Conservation (phyloP, 2,113 vertebrate genomes). For the Lycocorax pyrrhopterus region DNA sequence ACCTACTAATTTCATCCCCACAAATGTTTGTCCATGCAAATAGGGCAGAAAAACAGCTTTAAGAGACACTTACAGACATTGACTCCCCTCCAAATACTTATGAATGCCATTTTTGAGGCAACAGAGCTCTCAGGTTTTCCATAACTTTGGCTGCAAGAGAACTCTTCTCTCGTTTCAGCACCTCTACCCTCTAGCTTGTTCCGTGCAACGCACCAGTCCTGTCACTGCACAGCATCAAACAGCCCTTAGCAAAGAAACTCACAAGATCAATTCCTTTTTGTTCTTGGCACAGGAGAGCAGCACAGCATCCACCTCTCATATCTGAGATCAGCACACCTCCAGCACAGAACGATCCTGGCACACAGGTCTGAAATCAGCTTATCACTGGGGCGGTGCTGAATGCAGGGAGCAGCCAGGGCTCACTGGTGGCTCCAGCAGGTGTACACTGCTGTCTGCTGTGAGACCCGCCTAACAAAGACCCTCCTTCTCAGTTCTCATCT, state of each 20-base stretch:
- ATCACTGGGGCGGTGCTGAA: background rate
- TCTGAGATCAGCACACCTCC: background rate
- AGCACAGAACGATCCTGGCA: background rate
- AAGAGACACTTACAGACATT: background rate
- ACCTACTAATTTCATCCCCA: background rate
- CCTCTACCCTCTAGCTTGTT: background rate
- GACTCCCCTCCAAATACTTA: background rate
- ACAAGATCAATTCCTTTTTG: background rate
- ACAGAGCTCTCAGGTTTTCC: background rate
- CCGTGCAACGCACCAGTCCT: background rate
- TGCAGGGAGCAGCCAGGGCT: background rate
- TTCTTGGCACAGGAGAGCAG: background rate
- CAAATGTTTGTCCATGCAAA: background rate
- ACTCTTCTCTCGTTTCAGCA: background rate
- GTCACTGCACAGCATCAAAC: background rate
- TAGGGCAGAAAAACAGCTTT: background rate
- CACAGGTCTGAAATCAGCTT: background rate
- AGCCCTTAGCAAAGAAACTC: background rate
- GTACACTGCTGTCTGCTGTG: background rate
- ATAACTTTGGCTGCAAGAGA: background rate
- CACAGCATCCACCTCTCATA: background rate
- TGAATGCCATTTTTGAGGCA: background rate
- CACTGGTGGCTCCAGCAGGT: background rate
- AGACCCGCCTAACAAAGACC: background rate
- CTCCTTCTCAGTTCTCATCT: background rate